Evolutionary conservation across 2,888 invertebrate genomes (phyloP).

Genomic region (Mesopsocus fuscifrons): DNA sequence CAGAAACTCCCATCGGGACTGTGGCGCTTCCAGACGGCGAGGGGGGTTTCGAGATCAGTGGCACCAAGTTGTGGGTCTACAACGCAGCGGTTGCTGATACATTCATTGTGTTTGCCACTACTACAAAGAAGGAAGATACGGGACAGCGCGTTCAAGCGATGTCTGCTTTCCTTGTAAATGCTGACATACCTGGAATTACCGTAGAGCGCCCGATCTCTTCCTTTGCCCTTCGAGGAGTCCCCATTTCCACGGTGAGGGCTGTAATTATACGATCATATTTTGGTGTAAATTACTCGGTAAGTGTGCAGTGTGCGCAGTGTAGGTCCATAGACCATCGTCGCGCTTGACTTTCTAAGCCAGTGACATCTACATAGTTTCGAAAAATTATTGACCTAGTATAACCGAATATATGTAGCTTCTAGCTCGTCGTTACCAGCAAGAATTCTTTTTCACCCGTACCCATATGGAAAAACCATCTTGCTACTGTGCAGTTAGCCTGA

Average conservation of each 20-base stretch:
- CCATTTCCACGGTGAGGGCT: neutral
- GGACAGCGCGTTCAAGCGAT: neutral
- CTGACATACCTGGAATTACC: neutral
- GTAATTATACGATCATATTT: too few species aligned
- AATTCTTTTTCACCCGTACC: too few species aligned
- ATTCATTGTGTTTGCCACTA: neutral
- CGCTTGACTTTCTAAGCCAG: too few species aligned
- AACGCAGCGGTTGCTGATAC: constrained; percentile 2
- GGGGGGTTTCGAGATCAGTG: neutral
- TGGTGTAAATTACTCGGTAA: too few species aligned
- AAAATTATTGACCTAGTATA: too few species aligned
- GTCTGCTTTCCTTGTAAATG: neutral
- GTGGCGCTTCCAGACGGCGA: neutral
- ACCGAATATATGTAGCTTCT: too few species aligned
- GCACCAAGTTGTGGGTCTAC: constrained; percentile 1
- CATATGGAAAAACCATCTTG: too few species aligned
- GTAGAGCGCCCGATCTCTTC: neutral
- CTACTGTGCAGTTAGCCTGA: too few species aligned
- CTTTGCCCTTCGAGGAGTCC: neutral
- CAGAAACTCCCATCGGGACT: neutral
- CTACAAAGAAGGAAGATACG: neutral
- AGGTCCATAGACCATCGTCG: too few species aligned
- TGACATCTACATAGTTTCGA: too few species aligned
- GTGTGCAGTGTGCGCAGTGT: too few species aligned
- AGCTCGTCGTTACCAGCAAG: too few species aligned